Base-by-base conservation (phyloP, 2,797 vertebrate genomes). In the Oreochromis mossambicus region DNA sequence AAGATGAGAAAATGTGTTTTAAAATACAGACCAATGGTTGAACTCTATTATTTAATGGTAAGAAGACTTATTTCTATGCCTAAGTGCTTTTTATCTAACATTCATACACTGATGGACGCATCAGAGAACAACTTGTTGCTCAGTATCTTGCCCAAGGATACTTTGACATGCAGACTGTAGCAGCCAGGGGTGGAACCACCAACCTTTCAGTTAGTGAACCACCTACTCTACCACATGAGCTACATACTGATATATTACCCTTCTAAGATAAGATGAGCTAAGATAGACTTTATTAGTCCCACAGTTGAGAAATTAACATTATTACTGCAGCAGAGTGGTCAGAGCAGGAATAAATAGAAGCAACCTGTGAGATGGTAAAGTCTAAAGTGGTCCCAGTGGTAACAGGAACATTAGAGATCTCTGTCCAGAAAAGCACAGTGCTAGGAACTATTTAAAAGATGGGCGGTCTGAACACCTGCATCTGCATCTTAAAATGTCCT, bases 341-440 rank as follows among this genome's bases (percentile, higher is more conserved):
- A 63, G 32, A 63, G 19, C 58, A 63, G 19, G 19, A 36, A 63
- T 36, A 2, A 63, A 36, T 36, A n/a, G 58, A 63, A 36, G 19
- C 58, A 36, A 63, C 58, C 58, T n/a, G 32, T 63, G 32, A 63
- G 58, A 63, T n/a, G 32, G 58, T 63, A n/a, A 63, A n/a, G 32
- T 36, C 32, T 63, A 63, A 63, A 63, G 4, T 12, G 32, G 58
- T 36, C 32, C 32, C 17, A 13, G 58, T 36, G 58, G 58, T 63
- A 63, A 63, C 32, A 8, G 17, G 10, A n/a, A 36, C 32, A 63
- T 63, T 63, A 63, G 19, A 36, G 58, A n/a, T 63, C 17, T n/a
- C 58, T 63, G 58, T 36, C 58, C 2, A 63, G 58, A 63, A 63
- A 63, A 36, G 58, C 6, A 36, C 58, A n/a, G 58, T 36, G 17